phyloP scores from a whole-genome alignment of 2,888 invertebrate species.

The Nomada fucata region DNA sequence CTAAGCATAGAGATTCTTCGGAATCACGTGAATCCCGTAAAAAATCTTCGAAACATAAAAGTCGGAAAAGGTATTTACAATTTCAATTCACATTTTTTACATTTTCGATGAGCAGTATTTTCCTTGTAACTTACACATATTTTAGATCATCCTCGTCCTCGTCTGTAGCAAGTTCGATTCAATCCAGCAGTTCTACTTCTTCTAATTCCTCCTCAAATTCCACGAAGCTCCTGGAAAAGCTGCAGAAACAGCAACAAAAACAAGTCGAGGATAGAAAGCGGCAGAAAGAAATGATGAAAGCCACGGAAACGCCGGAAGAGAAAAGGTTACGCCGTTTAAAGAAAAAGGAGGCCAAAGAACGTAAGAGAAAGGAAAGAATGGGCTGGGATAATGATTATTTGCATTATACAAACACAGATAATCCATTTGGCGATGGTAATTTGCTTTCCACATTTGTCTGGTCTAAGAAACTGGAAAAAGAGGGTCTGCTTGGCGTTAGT shows the following conservation, averaged over 20 bases:
- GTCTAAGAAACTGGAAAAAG: constrained; percentile 97
- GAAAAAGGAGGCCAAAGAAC: constrained; percentile 96
- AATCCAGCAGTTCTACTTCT: constrained; percentile 68
- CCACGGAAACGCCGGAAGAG: constrained; percentile 97
- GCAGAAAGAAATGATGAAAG: constrained; percentile 92
- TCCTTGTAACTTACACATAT: neutral
- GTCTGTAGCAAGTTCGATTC: constrained; percentile 69
- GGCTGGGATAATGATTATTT: constrained; percentile 99
- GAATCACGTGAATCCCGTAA: constrained; percentile 58
- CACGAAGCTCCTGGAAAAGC: constrained; percentile 88
- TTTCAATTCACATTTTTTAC: neutral
- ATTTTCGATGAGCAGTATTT: neutral
- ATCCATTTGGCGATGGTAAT: constrained; percentile 99
- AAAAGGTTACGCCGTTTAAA: constrained; percentile 92
- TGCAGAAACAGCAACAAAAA: constrained; percentile 90
- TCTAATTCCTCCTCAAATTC: constrained; percentile 86
- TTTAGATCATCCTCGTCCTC: constrained; percentile 43
- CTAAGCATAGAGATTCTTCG: constrained; percentile 61
- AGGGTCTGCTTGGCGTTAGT: constrained; percentile 92
- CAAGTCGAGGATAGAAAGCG: constrained; percentile 88
- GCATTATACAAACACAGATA: constrained; percentile 98
- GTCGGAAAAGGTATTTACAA: constrained; percentile 68
- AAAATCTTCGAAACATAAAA: constrained; percentile 74
- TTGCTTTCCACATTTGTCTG: constrained; percentile 98
- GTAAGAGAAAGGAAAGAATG: constrained; percentile 94